Conservation (phyloP, 37 sponge, comb jelly and placozoan species). For the Petrosia ficiformis region DNA sequence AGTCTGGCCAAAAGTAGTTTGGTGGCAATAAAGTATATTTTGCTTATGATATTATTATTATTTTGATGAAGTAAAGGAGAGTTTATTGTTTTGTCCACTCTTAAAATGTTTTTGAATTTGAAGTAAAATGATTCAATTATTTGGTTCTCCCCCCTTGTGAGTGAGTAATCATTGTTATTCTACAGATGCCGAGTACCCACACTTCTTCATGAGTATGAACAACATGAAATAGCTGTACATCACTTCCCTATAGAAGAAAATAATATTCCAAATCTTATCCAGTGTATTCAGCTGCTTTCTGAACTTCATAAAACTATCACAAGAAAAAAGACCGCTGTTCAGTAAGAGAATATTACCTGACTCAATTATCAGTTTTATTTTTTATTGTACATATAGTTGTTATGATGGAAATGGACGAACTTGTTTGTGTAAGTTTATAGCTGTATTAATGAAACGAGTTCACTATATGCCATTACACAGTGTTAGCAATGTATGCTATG, state of each 20-base stretch:
- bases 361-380: not conserved
- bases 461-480: no score
- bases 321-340: slow-evolving; percentile 37
- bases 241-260: slow-evolving; percentile 50
- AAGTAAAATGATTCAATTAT: no score
- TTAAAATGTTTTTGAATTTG: no score
- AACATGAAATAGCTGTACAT: slow-evolving; percentile 47
- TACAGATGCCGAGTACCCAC: no score
- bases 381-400: slow-evolving; percentile 33
- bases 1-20: no score
- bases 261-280: slow-evolving; percentile 15
- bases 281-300: slow-evolving; percentile 36
- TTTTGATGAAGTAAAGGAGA: no score
- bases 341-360: slow-evolving; percentile 30
- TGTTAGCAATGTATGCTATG: slow-evolving; percentile 57
- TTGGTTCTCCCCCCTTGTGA: no score
- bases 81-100: no score
- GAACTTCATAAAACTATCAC: slow-evolving; percentile 27
- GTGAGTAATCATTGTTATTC: no score
- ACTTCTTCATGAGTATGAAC: slow-evolving; percentile 47
- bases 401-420: slow-evolving; percentile 73
- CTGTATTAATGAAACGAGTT: no score
- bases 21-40: no score
- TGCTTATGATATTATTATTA: no score
- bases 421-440: slow-evolving; percentile 46